Percentiles rank a stretch among this genome's conserved stretches.
Conservation (phyloP, 2,888 invertebrate species). For the Hydroisotoma schaefferi region DNA sequence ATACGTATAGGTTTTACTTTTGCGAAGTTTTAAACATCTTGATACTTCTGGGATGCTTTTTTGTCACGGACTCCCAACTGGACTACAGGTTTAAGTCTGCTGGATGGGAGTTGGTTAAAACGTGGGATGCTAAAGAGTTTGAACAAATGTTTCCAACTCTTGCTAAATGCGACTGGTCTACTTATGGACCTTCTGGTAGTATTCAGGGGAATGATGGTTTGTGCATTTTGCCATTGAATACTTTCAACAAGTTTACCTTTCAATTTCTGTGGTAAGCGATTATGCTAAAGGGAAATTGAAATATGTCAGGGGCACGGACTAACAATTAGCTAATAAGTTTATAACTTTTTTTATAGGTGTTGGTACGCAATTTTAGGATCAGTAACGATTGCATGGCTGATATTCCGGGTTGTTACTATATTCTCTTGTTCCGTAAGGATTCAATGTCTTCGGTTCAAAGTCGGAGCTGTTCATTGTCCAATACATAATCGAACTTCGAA, state of each 20-base stretch:
- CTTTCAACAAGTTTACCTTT: constrained; percentile 59
- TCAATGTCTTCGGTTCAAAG: constrained; percentile 12
- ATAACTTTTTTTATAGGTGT: constrained; percentile 20
- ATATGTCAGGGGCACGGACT: not conserved
- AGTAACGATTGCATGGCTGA: constrained; percentile 17
- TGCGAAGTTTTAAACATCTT: constrained; percentile 71
- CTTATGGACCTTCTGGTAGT: constrained; percentile 59
- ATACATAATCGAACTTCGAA: constrained; percentile 13
- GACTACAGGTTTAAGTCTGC: constrained; percentile 12
- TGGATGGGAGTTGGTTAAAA: not conserved
- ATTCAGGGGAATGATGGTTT: constrained; percentile 61
- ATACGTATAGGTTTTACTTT: constrained; percentile 64
- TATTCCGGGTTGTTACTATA: constrained; percentile 23
- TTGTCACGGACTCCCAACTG: constrained; percentile 20
- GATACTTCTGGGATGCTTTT: constrained; percentile 58
- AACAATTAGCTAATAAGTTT: too few species aligned
- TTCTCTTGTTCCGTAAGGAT: constrained; percentile 13
- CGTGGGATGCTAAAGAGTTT: constrained; percentile 14
- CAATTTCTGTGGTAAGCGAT: constrained; percentile 23
- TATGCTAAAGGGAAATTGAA: not conserved
- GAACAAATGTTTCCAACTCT: constrained; percentile 16
- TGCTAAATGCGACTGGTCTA: constrained; percentile 15
- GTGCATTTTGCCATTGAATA: constrained; percentile 72
- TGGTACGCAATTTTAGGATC: constrained; percentile 23
- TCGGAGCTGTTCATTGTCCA: constrained; percentile 11